Evolutionary conservation across 1,140 invertebrate genomes (phyloP).

Genomic region (Conus ventricosus): DNA sequence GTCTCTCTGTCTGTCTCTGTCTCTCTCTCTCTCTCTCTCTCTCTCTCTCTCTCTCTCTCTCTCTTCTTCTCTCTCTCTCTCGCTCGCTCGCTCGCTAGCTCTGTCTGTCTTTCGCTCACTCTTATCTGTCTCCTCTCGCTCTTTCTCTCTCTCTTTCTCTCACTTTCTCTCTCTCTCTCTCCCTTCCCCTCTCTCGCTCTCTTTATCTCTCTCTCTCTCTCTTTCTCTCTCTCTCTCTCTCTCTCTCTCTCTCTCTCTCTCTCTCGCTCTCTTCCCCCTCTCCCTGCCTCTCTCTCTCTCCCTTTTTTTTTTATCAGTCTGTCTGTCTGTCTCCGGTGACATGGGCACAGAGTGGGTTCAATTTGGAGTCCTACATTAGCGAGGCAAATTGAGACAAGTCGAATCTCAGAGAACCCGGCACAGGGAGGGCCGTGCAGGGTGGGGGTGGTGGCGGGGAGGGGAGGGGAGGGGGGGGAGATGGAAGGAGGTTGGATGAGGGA

Average conservation of each 20-base stretch:
- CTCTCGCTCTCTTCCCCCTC: background rate
- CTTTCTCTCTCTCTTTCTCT: background rate
- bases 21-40: background rate
- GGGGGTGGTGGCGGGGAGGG: background rate
- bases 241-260: background rate
- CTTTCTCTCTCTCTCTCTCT: background rate
- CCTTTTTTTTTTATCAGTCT: background rate
- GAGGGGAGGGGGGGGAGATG: background rate
- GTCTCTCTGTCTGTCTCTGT: background rate
- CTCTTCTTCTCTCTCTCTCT: background rate
- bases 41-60: background rate
- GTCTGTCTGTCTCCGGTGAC: too few relatives aligned
- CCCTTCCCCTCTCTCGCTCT: background rate
- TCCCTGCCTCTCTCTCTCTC: background rate
- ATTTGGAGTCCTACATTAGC: too few relatives aligned
- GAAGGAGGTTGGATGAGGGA: background rate
- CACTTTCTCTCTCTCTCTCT: constrained; percentile 1
- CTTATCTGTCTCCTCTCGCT: background rate
- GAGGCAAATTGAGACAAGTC: too few relatives aligned
- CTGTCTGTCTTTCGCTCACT: background rate
- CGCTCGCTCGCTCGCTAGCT: background rate
- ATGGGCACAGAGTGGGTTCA: too few relatives aligned
- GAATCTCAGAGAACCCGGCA: too few relatives aligned
- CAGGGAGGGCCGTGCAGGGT: background rate
- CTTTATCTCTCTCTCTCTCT: background rate